Base-by-base conservation (phyloP, 2,113 vertebrate genomes). In the Agelaius tricolor region DNA sequence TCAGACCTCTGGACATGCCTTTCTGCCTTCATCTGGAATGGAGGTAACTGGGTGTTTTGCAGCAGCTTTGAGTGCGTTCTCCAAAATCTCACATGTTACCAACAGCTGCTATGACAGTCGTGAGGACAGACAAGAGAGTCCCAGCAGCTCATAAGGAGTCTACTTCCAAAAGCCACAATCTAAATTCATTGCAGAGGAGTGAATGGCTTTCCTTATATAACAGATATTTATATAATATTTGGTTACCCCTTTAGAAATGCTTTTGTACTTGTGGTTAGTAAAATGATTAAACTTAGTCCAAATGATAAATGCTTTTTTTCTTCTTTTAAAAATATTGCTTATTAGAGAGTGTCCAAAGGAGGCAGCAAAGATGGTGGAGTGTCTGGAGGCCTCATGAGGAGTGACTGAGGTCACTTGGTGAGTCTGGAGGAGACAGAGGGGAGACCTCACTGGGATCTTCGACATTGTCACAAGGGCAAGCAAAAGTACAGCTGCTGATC, bases 1-100 rank as follows among this genome's bases (percentile, higher is more conserved):
- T 75, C 80, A 76, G 74, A 33, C 13, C 41, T 79, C 62, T 80
- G n/a, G 41, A 46, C 16, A 5, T 79, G 78, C 59, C 72, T 87
- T 84, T 89, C 54, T 87, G 30, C 41, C 41, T 66, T 69, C 41
- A 89, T 63, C 91, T 55, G 63, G 26, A 54, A 84, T 57, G 57
- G 22, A 59, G 28, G 22, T 67, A 87, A 61, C 16, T 72, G 57
- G 28, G 26, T 37, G 30, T 72, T 89, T 69, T 79, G 12, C 7
- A 51, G 52, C n/a, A 37, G 81, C 28, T 89, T 75, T 68, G 52
- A 68, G 51, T 7, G 58, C 76, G 94, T 91, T 84, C 69, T 95
- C 66, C 46, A 65, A 51, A 93, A 79, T 83, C 49, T 51, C 41
- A 65, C 8, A 52, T 28, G 5, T 87, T 87, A 35, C 37, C n/a